Evolutionary conservation across 1,140 invertebrate genomes (phyloP).

Genomic region (Pogonognathellus flavescens): DNA sequence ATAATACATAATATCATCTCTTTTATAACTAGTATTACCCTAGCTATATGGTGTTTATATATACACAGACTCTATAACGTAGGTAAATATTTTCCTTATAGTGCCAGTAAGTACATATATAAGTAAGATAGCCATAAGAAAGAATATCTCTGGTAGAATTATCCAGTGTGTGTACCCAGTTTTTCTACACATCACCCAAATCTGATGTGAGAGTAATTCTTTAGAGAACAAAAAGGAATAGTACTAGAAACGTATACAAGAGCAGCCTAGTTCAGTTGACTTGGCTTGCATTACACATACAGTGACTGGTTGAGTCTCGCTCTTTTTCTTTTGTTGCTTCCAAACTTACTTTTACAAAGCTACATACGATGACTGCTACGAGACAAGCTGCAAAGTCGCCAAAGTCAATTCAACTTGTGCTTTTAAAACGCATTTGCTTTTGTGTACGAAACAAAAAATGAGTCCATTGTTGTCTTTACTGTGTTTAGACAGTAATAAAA

Average conservation of each 20-base stretch:
- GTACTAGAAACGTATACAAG: not conserved
- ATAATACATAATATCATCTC: too few species aligned
- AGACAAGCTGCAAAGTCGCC: conserved; percentile 47
- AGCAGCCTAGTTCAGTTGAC: conserved; percentile 4
- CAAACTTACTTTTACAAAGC: too few species aligned
- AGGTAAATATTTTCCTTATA: too few species aligned
- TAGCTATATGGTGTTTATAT: too few species aligned
- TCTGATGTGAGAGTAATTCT: conserved; percentile 32
- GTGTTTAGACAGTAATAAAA: conserved; percentile 59
- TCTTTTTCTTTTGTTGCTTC: conserved; percentile 27
- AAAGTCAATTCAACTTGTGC: conserved; percentile 48
- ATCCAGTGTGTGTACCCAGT: not conserved
- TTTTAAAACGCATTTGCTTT: conserved; percentile 41
- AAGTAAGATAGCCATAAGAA: not conserved
- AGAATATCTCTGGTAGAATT: not conserved
- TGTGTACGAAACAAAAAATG: conserved; percentile 37
- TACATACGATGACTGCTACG: not conserved
- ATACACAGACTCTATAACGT: too few species aligned
- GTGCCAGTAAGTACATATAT: not conserved
- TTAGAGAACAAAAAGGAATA: conserved; percentile 33
- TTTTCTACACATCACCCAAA: conserved; percentile 7
- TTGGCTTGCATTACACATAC: not conserved
- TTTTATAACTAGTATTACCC: too few species aligned
- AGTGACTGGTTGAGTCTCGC: conserved; percentile 1
- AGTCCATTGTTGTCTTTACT: conserved; percentile 55